A percentile compares a stretch with the other conserved stretches of the same genome.
Evolutionary conservation across 2,888 invertebrate genomes (phyloP).

Genomic region (Dione vanillae): DNA sequence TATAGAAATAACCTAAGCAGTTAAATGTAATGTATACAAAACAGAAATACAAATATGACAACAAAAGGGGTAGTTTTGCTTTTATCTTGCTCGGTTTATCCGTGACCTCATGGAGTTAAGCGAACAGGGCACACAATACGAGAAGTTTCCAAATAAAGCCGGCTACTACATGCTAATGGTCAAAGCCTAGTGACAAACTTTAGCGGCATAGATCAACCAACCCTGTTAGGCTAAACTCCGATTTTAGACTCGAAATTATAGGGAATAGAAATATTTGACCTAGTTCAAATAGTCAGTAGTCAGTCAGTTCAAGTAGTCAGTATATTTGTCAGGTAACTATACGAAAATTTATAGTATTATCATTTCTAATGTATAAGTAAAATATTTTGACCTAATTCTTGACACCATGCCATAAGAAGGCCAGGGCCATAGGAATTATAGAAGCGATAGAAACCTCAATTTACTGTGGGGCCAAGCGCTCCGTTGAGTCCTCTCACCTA

Average conservation of each 20-base stretch:
- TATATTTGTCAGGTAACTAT: neutral
- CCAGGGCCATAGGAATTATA: too few relatives aligned
- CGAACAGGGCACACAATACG: conserved; percentile 32
- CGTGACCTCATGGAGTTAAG: conserved; percentile 29
- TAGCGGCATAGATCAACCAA: conserved; percentile 13
- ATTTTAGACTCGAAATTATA: conserved; percentile 20
- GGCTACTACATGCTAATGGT: conserved; percentile 36
- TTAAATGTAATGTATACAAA: conserved; percentile 9
- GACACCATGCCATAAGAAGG: too few relatives aligned
- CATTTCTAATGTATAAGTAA: too few relatives aligned
- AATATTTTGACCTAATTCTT: too few relatives aligned
- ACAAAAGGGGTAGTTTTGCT: conserved; percentile 32
- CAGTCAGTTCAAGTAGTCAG: too few relatives aligned
- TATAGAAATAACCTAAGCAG: neutral
- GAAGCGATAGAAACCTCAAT: too few relatives aligned
- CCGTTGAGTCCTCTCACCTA: too few relatives aligned
- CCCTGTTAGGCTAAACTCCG: conserved; percentile 5
- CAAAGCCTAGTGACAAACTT: conserved; percentile 28
- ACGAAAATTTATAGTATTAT: too few relatives aligned
- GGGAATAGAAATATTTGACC: neutral
- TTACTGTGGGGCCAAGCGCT: too few relatives aligned
- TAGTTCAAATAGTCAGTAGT: too few relatives aligned
- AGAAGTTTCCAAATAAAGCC: conserved; percentile 36
- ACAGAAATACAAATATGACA: conserved; percentile 28
- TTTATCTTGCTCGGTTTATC: conserved; percentile 32